phyloP scores from a whole-genome alignment of 2,797 vertebrate species.

The Centropyge bicolor region DNA sequence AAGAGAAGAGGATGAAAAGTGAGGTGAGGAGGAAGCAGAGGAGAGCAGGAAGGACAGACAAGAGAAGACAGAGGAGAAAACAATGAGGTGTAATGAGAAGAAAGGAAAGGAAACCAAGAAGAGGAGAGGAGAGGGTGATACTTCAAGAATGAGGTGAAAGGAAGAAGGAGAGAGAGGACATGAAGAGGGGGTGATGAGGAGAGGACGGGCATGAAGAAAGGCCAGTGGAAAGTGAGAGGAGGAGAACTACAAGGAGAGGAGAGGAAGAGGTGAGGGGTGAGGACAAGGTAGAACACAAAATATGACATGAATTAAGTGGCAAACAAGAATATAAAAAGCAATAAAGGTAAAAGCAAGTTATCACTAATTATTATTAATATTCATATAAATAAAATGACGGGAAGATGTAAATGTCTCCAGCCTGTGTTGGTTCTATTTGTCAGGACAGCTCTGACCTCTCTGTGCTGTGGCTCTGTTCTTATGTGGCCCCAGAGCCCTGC shows the following conservation, averaged over 20 bases:
- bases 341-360: neutral
- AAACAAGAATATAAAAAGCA: neutral
- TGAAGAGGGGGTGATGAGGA: neutral
- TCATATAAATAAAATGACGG: neutral
- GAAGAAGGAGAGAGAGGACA: neutral
- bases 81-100: neutral
- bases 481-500: neutral
- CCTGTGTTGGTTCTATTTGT: neutral
- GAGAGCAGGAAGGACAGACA: no score
- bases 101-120: neutral
- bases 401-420: neutral
- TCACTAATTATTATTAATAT: no score
- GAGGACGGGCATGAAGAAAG: neutral
- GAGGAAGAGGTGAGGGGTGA: neutral
- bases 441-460: conserved; percentile 24
- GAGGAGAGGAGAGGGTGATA: neutral
- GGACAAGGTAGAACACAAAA: neutral
- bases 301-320: neutral
- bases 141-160: neutral
- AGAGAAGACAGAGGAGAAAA: neutral
- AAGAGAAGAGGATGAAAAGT: neutral
- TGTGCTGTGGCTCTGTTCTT: neutral
- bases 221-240: neutral
- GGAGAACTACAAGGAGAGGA: neutral
- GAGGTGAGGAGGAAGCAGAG: no score